Evolutionary conservation across 1,140 invertebrate genomes (phyloP).

Genomic region (Batillaria attramentaria): DNA sequence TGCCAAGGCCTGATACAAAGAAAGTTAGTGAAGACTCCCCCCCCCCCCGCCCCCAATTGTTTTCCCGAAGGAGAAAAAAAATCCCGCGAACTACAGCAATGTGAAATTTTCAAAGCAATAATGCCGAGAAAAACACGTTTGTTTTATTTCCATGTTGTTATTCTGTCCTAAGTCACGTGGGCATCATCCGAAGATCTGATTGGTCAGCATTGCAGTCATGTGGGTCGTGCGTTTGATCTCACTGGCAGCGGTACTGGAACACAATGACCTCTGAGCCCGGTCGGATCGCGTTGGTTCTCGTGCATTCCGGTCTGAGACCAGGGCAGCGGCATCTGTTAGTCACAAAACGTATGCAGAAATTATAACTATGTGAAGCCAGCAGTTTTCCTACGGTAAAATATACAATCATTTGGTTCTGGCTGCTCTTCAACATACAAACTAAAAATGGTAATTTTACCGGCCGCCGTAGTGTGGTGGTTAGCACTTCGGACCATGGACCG

Average conservation of each 20-base stretch:
- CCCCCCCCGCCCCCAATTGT: too few relatives aligned
- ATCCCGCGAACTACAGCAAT: background rate
- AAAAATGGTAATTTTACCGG: too few relatives aligned
- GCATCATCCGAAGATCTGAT: background rate
- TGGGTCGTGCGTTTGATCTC: background rate
- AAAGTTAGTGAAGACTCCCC: too few relatives aligned
- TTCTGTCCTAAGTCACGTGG: background rate
- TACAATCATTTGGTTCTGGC: too few relatives aligned
- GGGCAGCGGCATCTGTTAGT: slow-evolving; percentile 4
- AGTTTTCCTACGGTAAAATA: too few relatives aligned
- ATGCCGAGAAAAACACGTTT: background rate
- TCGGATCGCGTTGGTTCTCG: background rate
- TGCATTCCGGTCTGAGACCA: background rate
- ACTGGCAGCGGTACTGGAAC: background rate
- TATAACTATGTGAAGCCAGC: too few relatives aligned
- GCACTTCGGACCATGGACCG: too few relatives aligned
- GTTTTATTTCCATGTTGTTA: background rate
- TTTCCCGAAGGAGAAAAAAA: too few relatives aligned
- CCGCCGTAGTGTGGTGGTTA: too few relatives aligned
- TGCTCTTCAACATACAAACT: too few relatives aligned
- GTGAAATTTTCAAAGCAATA: background rate
- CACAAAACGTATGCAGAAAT: too few relatives aligned
- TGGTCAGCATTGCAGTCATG: background rate
- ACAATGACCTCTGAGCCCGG: background rate
- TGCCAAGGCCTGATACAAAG: too few relatives aligned